Base-by-base conservation (phyloP, 2,113 vertebrate genomes). In the Percina caprodes region DNA sequence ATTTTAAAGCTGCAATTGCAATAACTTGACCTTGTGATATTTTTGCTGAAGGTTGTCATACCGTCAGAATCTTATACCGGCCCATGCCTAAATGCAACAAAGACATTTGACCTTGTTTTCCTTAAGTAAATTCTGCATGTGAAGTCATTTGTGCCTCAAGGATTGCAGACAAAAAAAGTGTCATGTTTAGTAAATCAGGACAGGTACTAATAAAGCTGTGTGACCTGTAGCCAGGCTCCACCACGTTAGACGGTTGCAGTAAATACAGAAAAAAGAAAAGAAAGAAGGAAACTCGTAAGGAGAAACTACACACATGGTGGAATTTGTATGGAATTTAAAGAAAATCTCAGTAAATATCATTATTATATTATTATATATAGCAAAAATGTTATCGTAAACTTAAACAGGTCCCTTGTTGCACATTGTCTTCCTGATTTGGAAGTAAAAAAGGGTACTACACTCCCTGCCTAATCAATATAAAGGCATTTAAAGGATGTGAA, bases 81-180 rank as follows among this genome's bases (percentile, higher is more conserved):
- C 39, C 39, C 39, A 42, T 42, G 39, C 39, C 10, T 42, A 42
- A 49, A 49, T 19, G 24, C 14, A 49, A 51, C 18, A 51, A 55
- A 55, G 4, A 23, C 52, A 55, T 23, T 55, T 21, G 9, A 54
- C 51, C 21, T 6, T 54, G 21, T 54, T 54, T 54, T n/a, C n/a
- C 6, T 3, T 10, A 55, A 33, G 39, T 72, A 45, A 58, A 33
- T 63, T 54, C 9, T 80, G 21, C 24, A 71, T 49, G 35, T 61
- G 30, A 65, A 15, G 56, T 49, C 16, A 39, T 69, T 78, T 73
- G 23, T 83, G 19, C 55, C 19, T 74, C 21, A 9, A 21, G n/a
- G 15, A 11, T 26, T 52, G 33, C 15, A 45, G 58, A 33, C 26
- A 10, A 42, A 42, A 42, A 42, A 42, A 11, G 45, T 42, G 35